A percentile compares a stretch with the other conserved stretches of the same genome.
phyloP scores from a whole-genome alignment of 2,113 vertebrate species.

The Austrofundulus limnaeus region DNA sequence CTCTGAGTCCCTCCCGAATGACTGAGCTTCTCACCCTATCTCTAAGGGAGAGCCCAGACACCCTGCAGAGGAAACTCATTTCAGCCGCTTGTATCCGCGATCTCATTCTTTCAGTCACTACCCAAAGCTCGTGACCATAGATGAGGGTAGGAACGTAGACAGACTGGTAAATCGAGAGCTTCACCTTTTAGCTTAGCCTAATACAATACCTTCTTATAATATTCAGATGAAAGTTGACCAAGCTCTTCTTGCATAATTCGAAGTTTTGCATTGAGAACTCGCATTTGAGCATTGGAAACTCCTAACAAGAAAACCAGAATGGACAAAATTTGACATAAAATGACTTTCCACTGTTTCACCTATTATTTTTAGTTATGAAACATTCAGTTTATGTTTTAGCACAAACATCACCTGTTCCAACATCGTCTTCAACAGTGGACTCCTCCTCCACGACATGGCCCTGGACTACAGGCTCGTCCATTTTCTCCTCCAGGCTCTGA shows the following conservation, averaged over 20 bases:
- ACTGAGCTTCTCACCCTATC: too few species aligned
- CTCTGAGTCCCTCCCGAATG: too few species aligned
- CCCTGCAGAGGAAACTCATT: too few species aligned
- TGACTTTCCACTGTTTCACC: not conserved
- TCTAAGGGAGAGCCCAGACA: too few species aligned
- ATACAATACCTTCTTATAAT: slow-evolving; percentile 85
- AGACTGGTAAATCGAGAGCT: too few species aligned
- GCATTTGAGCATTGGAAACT: slow-evolving; percentile 86
- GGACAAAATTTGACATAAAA: slow-evolving; percentile 1
- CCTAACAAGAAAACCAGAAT: slow-evolving; percentile 18
- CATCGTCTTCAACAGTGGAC: slow-evolving; percentile 72
- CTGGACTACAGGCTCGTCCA: slow-evolving; percentile 70
- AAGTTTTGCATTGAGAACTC: slow-evolving; percentile 90
- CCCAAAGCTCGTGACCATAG: too few species aligned
- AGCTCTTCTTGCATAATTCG: slow-evolving; percentile 88
- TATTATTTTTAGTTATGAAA: not conserved
- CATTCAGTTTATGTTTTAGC: too few species aligned
- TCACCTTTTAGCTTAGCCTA: not conserved
- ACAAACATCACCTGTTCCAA: slow-evolving; percentile 80
- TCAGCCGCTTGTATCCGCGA: too few species aligned
- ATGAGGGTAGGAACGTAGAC: too few species aligned
- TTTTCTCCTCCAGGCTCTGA: slow-evolving; percentile 81
- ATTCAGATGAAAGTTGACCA: slow-evolving; percentile 83
- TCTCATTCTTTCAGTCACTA: too few species aligned
- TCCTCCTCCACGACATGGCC: slow-evolving; percentile 76